Evolutionary conservation across 2,113 vertebrate species (phyloP).

Genomic region (Emydocephalus ijimae): DNA sequence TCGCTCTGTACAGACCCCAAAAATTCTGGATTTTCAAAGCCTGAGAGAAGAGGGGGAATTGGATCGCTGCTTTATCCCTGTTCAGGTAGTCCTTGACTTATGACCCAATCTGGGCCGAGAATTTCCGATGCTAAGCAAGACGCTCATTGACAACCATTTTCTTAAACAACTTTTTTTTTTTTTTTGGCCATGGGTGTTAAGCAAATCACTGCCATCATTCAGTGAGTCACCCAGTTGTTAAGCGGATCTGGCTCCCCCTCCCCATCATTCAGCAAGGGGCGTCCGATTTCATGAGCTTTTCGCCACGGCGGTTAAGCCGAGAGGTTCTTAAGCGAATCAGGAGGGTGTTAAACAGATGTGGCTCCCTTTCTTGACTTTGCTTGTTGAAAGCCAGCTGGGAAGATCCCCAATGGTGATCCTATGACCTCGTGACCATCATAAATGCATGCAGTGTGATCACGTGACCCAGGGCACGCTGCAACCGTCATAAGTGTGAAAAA

Average conservation of each 20-base stretch:
- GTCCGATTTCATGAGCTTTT: neutral
- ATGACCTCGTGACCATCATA: neutral
- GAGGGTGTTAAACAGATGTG: neutral
- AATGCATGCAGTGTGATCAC: neutral
- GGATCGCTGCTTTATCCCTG: neutral
- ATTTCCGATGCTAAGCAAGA: neutral
- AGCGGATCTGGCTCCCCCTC: neutral
- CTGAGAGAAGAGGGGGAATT: neutral
- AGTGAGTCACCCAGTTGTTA: neutral
- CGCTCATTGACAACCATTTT: neutral
- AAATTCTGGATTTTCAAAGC: neutral
- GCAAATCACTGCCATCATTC: neutral
- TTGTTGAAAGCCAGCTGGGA: neutral
- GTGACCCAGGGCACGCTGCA: rapidly evolving
- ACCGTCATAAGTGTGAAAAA: neutral
- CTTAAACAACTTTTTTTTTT: no score
- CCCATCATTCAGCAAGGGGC: neutral
- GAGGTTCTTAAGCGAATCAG: neutral
- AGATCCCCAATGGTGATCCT: neutral
- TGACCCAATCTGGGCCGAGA: neutral
- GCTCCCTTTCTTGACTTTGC: neutral
- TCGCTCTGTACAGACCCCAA: neutral
- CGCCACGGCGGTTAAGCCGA: neutral
- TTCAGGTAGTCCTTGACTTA: neutral
- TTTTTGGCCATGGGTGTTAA: no score